Conservation (phyloP, 2,113 vertebrate species). For the Phaetusa simplex region DNA sequence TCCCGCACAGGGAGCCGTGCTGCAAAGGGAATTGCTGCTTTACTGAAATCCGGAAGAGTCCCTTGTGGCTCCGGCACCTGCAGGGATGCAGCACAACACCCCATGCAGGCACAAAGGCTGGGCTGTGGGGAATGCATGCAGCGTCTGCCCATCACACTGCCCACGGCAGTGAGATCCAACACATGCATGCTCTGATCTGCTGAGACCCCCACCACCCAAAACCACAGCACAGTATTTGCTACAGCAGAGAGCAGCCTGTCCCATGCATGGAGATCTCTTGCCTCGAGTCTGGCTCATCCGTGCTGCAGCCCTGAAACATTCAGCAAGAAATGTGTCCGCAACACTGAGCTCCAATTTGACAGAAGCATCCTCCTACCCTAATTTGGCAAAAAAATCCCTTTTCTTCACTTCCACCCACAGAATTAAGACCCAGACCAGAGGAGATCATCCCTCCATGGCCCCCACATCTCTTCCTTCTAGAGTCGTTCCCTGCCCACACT, state of each 20-base stretch:
- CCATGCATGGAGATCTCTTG: not conserved
- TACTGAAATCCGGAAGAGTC: not conserved
- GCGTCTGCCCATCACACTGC: not conserved
- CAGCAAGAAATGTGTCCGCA: accelerated
- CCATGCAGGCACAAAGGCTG: accelerated
- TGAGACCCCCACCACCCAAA: not conserved
- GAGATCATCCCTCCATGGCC: not conserved
- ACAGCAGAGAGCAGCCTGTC: not conserved
- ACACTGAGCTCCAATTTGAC: not conserved
- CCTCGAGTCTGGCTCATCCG: not conserved
- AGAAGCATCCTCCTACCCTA: not conserved
- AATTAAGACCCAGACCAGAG: not conserved
- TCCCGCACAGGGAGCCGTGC: not conserved
- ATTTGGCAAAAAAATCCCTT: not conserved
- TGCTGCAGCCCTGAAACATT: not conserved
- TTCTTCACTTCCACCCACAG: not conserved
- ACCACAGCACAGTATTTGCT: not conserved
- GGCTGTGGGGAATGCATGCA: not conserved
- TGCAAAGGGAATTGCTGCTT: not conserved
- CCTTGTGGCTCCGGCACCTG: not conserved
- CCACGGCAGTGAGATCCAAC: not conserved
- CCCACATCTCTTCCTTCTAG: not conserved
- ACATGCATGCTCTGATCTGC: not conserved
- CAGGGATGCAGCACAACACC: not conserved
- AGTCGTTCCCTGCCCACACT: not conserved